Evolutionary conservation across 2,888 invertebrate species (phyloP), one percentile per base, ranked within the genome.

Genomic region (Lasius fuliginosus): DNA sequence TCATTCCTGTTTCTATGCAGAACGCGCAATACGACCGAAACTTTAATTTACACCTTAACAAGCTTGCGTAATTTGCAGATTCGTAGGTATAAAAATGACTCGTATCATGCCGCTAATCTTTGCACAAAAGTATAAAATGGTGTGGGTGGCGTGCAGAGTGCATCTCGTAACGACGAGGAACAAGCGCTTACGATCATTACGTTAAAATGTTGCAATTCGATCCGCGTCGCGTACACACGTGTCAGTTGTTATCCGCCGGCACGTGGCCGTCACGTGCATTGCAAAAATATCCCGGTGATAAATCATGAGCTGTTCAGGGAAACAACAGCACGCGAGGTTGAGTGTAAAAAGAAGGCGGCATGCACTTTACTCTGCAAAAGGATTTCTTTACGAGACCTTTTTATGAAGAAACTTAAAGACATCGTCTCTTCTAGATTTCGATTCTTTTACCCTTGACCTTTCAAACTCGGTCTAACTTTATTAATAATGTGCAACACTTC

Each of bases 251-350:
- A 60, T 81, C 27, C 60, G 53, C 46, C 49, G 49, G 49, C 58
- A 27, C 73, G 73, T 79, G 73, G 5, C 8, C 36, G 36, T 49
- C 81, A 73, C 42, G 67, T 53, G 58, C 46, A 36, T 65, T 65
- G 81, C 15, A 60, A 82, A 84, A 84, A 84, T 82, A 82, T 36
- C 36, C 49, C 58, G 53, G 27, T 3, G 73, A 84, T 84, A 84
- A 81, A 84, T 84, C 73, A 82, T 30, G 65, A 42, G 60, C 36
- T 18, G 18, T 46, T 42, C 40, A 30, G 3, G 23, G 46, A 46
- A 71, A 79, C 60, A 27, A 12, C 79, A 58, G 30, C 15, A 12
- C 15, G 30, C 58, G 56, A 30, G 46, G 56, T 5, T 49, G 23
- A 4, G 27, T 18, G 15, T 60, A n/a, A 73, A 58, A 71, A 60